Base-by-base conservation (phyloP, 1,140 invertebrate genomes). In the Dendroctonus ponderosae region DNA sequence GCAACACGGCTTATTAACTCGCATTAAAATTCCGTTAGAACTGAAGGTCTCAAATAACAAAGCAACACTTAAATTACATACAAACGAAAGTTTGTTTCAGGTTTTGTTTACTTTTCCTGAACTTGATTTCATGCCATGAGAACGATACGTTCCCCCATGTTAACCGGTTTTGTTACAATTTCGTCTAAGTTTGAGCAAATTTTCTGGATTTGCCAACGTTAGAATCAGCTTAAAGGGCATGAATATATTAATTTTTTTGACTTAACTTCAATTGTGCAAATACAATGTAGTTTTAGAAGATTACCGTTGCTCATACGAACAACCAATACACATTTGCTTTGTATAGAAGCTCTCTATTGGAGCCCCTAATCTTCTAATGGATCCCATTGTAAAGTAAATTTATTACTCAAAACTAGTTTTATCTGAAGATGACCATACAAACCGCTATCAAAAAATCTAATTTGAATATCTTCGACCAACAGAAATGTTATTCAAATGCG, bases 401-500 rank as follows among this genome's bases (percentile, higher is more conserved):
- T 65, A 65, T 65, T 26, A 57, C 38, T 12, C 37, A 57, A 65
- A 65, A 65, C 62, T 65, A 57, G 62, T 65, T 65, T 65, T 65
- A 65, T 65, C 62, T 50, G 42, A 65, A 65, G 52, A 38, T 44
- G 9, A 12, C 12, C 44, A 14, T 57, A 57, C 62, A 26, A 65
- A 38, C 46, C 52, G 48, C 53, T 57, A 51, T 66, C 64, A 41
- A 39, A 41, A 52, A 53, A 60, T 54, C 56, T 66, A 60, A 66
- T 66, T 66, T 66, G 49, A 66, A 66, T 66, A 66, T 60, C 58
- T 41, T 44, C 57, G 39, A 41, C 57, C 56, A 66, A 66, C 64
- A 51, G 50, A 49, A 59, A 66, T 66, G 64, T 59, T 66, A 66
- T 66, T 66, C 51, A 59, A 66, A 66, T 66, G 49, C 53, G 40